Evolutionary conservation across 2,797 vertebrate genomes (phyloP).

Genomic region (Psittacula echo): DNA sequence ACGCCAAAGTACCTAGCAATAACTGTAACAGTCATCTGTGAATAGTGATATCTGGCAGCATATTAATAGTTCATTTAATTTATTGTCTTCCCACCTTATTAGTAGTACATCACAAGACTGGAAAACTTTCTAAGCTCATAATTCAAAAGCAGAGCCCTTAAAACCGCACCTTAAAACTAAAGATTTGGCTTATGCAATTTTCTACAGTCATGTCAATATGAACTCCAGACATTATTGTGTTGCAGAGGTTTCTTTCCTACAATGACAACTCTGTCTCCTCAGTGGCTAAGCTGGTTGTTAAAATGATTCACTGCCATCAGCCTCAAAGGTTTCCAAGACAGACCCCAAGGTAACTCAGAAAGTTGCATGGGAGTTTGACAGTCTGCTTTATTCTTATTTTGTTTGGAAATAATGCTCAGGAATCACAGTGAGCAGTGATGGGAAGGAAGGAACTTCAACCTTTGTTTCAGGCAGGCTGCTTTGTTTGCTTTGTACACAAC

Average conservation of each 20-base stretch:
- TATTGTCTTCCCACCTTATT: conserved; percentile 60
- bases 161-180: conserved; percentile 1
- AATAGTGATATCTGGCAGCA: conserved; percentile 31
- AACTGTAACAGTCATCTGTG: conserved; percentile 54
- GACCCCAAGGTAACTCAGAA: conserved; percentile 15
- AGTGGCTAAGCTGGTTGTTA: neutral
- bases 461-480: neutral
- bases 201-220: neutral
- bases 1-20: conserved; percentile 22
- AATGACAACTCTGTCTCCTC: neutral
- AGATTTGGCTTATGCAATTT: conserved; percentile 14
- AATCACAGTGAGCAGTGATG: neutral
- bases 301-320: conserved; percentile 28
- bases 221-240: neutral
- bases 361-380: conserved; percentile 34
- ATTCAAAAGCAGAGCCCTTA: conserved; percentile 45
- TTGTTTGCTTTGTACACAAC: neutral
- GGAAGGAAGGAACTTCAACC: neutral
- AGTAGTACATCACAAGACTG: conserved; percentile 42
- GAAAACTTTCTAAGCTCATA: conserved; percentile 31
- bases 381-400: conserved; percentile 23
- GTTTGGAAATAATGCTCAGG: conserved; percentile 8
- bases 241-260: conserved; percentile 24
- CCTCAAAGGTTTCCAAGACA: conserved; percentile 26
- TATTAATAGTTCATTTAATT: conserved; percentile 39